A percentile compares a stretch with the other conserved stretches of the same genome.
Conservation (phyloP, 2,113 vertebrate genomes). For the Pomatostomus ruficeps region DNA sequence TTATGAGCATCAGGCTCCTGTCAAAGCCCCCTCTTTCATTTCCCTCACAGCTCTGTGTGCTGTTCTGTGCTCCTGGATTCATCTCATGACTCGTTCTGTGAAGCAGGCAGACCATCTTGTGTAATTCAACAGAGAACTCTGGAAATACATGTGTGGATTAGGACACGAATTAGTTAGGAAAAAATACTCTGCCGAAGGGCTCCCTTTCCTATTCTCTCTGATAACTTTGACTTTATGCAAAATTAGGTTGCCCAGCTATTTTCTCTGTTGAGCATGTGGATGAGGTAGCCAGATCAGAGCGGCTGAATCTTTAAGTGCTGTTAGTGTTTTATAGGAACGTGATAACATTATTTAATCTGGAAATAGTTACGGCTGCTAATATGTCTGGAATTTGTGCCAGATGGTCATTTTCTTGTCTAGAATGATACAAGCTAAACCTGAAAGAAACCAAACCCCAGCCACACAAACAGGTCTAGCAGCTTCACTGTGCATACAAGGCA, state of each 20-base stretch:
- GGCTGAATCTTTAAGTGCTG: slow-evolving; percentile 65
- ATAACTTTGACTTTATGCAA: slow-evolving; percentile 67
- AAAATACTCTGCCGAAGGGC: neutral
- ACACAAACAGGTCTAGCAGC: neutral
- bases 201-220: slow-evolving; percentile 37
- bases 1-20: neutral
- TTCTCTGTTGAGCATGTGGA: slow-evolving; percentile 65
- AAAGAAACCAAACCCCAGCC: neutral
- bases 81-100: neutral
- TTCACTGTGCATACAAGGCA: neutral
- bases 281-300: slow-evolving; percentile 79
- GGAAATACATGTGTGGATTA: neutral
- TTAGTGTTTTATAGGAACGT: slow-evolving; percentile 74
- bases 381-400: slow-evolving; percentile 70
- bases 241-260: slow-evolving; percentile 68
- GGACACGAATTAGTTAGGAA: neutral
- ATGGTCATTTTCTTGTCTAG: slow-evolving; percentile 55
- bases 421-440: neutral
- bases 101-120: neutral
- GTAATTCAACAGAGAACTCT: neutral
- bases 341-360: slow-evolving; percentile 77
- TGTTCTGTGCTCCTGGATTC: neutral
- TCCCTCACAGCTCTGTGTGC: neutral
- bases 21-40: neutral
- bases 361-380: slow-evolving; percentile 75